Evolutionary conservation across 2,888 invertebrate genomes (phyloP).

Genomic region (Coenonympha glycerion): DNA sequence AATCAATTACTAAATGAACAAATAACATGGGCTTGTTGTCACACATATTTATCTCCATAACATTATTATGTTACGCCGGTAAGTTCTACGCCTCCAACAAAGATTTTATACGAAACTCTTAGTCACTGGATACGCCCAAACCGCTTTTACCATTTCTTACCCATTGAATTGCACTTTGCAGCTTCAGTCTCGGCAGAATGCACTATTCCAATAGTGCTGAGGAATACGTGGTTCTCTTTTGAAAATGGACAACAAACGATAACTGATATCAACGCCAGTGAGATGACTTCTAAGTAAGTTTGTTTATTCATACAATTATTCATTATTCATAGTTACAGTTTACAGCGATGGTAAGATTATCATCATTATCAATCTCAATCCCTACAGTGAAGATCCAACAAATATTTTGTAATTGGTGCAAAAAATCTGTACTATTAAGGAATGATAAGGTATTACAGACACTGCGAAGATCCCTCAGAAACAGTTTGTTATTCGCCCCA

Average conservation of each 20-base stretch:
- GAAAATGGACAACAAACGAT: slow-evolving; percentile 89
- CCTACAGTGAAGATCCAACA: no score
- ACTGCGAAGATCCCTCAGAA: no score
- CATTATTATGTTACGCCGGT: slow-evolving; percentile 4
- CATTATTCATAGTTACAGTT: no score
- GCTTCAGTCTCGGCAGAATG: slow-evolving; percentile 69
- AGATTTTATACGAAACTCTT: no score
- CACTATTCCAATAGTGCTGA: slow-evolving; percentile 84
- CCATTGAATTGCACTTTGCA: slow-evolving; percentile 49
- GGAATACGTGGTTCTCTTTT: slow-evolving; percentile 94
- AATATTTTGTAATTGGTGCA: no score
- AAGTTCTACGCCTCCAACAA: background rate
- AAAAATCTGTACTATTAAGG: no score
- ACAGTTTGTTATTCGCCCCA: no score
- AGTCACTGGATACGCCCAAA: slow-evolving; percentile 52
- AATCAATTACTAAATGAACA: background rate
- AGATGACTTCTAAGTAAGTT: slow-evolving; percentile 80
- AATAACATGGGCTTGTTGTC: background rate
- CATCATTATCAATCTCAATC: no score
- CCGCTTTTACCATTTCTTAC: slow-evolving; percentile 20
- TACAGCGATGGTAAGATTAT: no score
- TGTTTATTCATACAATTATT: slow-evolving; percentile 1
- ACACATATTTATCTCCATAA: background rate
- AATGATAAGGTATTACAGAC: no score
- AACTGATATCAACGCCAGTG: slow-evolving; percentile 87